These are phyloP conservation scores for Caenorhabditis latens DNA, from an alignment of 1,140 invertebrate species.

Conservation along the genomic window DNA sequence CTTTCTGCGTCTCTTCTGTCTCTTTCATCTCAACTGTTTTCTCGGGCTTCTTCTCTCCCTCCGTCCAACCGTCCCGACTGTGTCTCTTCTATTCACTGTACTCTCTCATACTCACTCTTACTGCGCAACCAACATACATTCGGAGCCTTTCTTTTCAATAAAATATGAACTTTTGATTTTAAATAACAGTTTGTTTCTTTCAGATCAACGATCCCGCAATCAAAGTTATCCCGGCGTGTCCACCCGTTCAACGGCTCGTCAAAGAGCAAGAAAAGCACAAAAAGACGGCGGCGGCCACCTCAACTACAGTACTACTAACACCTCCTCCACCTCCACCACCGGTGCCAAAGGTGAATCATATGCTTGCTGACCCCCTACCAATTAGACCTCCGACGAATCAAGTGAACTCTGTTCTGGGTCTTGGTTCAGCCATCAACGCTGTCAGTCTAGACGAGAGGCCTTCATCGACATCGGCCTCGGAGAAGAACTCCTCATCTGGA, in stretches of 20 bases:
- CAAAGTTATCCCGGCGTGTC: conserved; percentile 63
- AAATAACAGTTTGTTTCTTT: conserved; percentile 56
- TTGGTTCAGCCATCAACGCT: background rate
- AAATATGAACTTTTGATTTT: background rate
- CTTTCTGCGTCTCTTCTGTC: conserved; percentile 25
- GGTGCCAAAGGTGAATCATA: background rate
- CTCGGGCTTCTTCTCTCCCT: conserved; percentile 39
- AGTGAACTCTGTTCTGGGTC: conserved; percentile 41
- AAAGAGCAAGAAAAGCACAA: background rate
- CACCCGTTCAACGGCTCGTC: conserved; percentile 4
- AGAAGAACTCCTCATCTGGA: background rate
- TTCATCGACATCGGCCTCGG: background rate
- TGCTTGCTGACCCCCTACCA: conserved; percentile 17
- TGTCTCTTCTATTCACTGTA: background rate
- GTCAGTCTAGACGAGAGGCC: background rate
- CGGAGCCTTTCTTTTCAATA: background rate
- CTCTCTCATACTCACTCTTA: background rate
- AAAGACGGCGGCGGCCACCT: conserved; percentile 16
- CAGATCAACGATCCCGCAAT: conserved; percentile 64
- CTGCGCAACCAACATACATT: background rate
- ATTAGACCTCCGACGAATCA: conserved; percentile 31
- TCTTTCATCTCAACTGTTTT: background rate
- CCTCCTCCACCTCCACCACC: conserved; percentile 23
- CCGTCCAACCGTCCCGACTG: background rate
- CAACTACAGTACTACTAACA: conserved; percentile 48